Evolutionary conservation across 2,797 vertebrate species (phyloP).

Genomic region (Fundulus diaphanus): DNA sequence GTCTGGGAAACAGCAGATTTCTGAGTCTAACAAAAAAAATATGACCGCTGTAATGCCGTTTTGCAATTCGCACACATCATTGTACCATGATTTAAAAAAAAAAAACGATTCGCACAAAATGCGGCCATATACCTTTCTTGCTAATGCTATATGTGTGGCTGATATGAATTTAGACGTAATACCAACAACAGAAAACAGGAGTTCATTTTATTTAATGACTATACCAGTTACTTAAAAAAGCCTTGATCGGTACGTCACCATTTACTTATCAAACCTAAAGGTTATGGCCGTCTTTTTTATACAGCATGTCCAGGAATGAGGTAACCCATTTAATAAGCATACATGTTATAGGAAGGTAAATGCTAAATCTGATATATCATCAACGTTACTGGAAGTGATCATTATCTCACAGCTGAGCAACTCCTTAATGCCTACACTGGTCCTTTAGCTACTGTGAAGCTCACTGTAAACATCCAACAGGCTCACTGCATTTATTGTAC

Average conservation of each 20-base stretch:
- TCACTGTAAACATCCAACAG: slow-evolving; percentile 58
- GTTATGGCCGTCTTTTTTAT: background rate
- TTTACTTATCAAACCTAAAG: background rate
- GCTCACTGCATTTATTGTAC: slow-evolving; percentile 44
- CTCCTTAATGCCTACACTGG: slow-evolving; percentile 7
- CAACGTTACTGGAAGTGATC: slow-evolving; percentile 16
- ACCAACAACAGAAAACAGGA: background rate
- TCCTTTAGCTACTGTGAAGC: slow-evolving; percentile 44
- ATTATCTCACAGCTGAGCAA: slow-evolving; percentile 14
- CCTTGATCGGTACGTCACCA: background rate
- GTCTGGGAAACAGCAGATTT: background rate
- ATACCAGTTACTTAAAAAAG: background rate
- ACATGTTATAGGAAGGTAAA: background rate
- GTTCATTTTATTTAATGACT: background rate
- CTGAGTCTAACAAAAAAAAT: background rate
- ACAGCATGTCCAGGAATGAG: background rate
- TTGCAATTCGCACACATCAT: background rate
- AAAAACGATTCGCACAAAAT: no score
- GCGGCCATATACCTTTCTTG: background rate
- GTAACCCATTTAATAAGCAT: background rate
- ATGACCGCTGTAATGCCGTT: background rate
- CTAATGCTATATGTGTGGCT: background rate
- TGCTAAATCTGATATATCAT: slow-evolving; percentile 6
- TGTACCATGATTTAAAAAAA: no score
- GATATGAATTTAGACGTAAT: background rate